A percentile compares a stretch with the other conserved stretches of the same genome.
These are phyloP conservation scores for Syngnathus acus DNA, from an alignment of 2,797 vertebrate species.

Conservation along the genomic window DNA sequence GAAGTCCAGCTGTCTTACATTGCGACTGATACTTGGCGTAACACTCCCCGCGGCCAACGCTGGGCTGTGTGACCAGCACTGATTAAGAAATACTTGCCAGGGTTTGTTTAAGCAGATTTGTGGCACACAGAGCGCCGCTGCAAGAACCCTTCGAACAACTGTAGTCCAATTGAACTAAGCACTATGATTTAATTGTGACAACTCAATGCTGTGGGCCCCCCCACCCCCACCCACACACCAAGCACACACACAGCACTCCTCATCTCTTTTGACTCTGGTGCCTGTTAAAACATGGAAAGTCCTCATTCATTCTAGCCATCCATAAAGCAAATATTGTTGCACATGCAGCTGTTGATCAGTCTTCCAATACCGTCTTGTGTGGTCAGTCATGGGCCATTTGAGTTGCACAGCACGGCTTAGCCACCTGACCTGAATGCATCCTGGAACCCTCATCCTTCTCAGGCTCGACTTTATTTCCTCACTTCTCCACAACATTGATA, in stretches of 20 bases:
- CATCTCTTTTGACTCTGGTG: conserved; percentile 82
- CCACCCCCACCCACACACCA: not conserved
- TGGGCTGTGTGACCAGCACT: conserved; percentile 13
- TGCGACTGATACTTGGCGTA: conserved; percentile 16
- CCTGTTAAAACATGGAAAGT: conserved; percentile 92
- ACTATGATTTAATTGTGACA: conserved; percentile 38
- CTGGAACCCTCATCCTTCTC: conserved; percentile 91
- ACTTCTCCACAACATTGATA: conserved; percentile 81
- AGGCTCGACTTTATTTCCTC: conserved; percentile 83
- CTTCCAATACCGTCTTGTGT: conserved; percentile 97
- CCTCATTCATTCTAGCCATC: conserved; percentile 95
- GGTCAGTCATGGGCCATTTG: conserved; percentile 96
- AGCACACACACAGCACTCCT: not conserved
- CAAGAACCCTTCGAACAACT: not conserved
- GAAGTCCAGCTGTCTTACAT: conserved; percentile 35
- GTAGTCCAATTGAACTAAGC: conserved; percentile 17
- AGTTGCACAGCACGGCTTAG: conserved; percentile 62
- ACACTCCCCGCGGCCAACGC: conserved; percentile 24
- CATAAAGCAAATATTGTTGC: conserved; percentile 99
- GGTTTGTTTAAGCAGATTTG: conserved; percentile 24
- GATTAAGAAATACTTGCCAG: conserved; percentile 8
- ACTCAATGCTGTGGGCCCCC: conserved; percentile 16
- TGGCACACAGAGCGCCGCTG: conserved; percentile 6
- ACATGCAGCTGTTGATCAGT: conserved; percentile 96
- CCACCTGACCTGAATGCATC: conserved; percentile 85